Evolutionary conservation across 2,797 vertebrate genomes (phyloP), one percentile per base, ranked within the genome.

Genomic region (Luscinia luscinia): DNA sequence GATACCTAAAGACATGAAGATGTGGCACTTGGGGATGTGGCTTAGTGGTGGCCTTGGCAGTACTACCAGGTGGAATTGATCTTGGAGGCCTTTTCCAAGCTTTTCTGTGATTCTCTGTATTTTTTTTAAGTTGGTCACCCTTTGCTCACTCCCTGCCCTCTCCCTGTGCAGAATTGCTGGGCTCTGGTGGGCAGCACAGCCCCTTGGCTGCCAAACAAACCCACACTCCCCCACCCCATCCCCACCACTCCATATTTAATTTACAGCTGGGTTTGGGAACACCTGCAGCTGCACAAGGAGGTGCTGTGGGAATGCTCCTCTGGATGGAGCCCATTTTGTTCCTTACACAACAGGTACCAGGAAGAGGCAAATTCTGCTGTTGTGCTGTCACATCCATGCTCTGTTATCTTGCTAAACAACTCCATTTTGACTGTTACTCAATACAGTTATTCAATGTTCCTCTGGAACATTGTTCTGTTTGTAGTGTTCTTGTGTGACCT

Each of bases 301-400:
- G 11, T 66, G 38, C 78, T 77, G 2, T n/a, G 36, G 26, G 43
- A 74, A 24, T 3, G 15, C 34, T 66, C 2, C 1, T n/a, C 46
- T 57, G 66, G 58, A 57, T 21, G 55, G 51, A 78, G 58, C 61
- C 28, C 2, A 1, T n/a, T 86, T 57, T 45, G 24, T 28, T 61
- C 49, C 54, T 61, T 9, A 24, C 41, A 55, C 59, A 77, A 13
- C 43, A 73, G 73, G 66, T 36, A 45, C 18, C 46, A 41, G 40
- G 23, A 61, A 40, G 74, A 69, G 57, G 64, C 0, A 0, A 63
- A 30, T 90, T 75, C 36, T 74, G 77, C 78, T 51, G 28, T 34
- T 57, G 43, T 24, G 43, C 57, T 87, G 51, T 62, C 1, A 3
- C 27, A 11, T 68, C 84, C 1, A 0, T 0, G 0, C 73, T 84